These are phyloP conservation scores for Caracal caracal DNA, from an alignment of 2,113 vertebrate genomes.

Conservation along the genomic window DNA sequence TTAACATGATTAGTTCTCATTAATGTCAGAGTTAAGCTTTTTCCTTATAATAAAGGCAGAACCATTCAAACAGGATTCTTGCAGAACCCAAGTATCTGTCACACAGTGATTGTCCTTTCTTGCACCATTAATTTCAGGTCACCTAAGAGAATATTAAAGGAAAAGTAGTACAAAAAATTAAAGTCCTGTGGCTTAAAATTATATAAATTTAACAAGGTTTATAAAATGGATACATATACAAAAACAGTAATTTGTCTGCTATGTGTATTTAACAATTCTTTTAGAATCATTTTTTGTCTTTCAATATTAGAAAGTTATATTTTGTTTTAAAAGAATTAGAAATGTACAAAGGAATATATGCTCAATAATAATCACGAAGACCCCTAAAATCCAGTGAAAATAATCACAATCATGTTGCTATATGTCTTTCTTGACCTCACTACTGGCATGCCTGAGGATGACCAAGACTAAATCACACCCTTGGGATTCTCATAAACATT, in stretches of 20 bases:
- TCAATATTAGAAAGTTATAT: neutral
- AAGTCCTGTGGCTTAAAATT: neutral
- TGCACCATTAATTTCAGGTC: constrained; percentile 65
- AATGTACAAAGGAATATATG: neutral
- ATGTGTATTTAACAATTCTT: neutral
- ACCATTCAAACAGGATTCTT: constrained; percentile 48
- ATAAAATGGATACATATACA: neutral
- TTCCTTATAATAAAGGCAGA: constrained; percentile 48
- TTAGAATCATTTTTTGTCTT: neutral
- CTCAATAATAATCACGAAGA: neutral
- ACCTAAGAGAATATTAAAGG: constrained; percentile 38
- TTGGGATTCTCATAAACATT: neutral
- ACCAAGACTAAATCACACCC: neutral
- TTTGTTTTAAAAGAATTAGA: neutral
- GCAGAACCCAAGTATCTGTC: constrained; percentile 54
- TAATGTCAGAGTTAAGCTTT: constrained; percentile 62
- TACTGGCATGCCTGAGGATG: neutral
- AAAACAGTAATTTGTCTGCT: neutral
- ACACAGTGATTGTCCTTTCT: constrained; percentile 47
- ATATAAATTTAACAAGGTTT: neutral
- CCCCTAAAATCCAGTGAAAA: neutral
- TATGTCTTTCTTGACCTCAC: neutral
- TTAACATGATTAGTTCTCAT: constrained; percentile 70
- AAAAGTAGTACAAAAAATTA: neutral
- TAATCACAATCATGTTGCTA: fast-evolving